These are phyloP conservation scores for Oryzias sinensis DNA, from an alignment of 2,797 vertebrate genomes.

Conservation along the genomic window DNA sequence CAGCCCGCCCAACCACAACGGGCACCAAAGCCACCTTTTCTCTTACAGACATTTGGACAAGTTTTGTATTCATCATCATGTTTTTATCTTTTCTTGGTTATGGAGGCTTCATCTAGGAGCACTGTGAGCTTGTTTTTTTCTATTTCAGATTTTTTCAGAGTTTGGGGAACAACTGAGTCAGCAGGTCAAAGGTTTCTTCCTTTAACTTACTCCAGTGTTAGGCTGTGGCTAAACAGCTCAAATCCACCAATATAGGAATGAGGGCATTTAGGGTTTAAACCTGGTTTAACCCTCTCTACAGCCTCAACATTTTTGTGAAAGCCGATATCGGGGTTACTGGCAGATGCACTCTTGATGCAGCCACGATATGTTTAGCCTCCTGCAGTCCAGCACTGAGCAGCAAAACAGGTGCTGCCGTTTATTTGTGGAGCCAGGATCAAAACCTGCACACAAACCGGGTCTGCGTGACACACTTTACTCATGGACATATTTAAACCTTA, in stretches of 20 bases:
- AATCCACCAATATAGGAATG: background rate
- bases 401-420: constrained; percentile 66
- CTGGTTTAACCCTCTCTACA: constrained; percentile 7
- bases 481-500: constrained; percentile 31
- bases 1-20: too few relatives aligned
- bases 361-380: constrained; percentile 54
- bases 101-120: too few relatives aligned
- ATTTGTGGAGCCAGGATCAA: constrained; percentile 59
- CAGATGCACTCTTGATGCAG: constrained; percentile 18
- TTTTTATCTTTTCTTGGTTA: too few relatives aligned
- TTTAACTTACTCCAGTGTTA: background rate
- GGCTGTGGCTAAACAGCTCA: background rate
- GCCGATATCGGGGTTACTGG: constrained; percentile 5
- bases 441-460: constrained; percentile 16
- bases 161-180: background rate
- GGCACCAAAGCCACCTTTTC: too few relatives aligned
- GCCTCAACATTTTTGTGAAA: constrained; percentile 30
- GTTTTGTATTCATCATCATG: too few relatives aligned
- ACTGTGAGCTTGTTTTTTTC: too few relatives aligned
- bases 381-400: constrained; percentile 47
- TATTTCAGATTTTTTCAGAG: background rate
- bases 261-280: background rate
- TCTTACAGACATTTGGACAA: too few relatives aligned
- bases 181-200: background rate
- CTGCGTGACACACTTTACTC: constrained; percentile 22